Base-by-base conservation (phyloP, 2,113 vertebrate species). In the Callopanchax toddi region DNA sequence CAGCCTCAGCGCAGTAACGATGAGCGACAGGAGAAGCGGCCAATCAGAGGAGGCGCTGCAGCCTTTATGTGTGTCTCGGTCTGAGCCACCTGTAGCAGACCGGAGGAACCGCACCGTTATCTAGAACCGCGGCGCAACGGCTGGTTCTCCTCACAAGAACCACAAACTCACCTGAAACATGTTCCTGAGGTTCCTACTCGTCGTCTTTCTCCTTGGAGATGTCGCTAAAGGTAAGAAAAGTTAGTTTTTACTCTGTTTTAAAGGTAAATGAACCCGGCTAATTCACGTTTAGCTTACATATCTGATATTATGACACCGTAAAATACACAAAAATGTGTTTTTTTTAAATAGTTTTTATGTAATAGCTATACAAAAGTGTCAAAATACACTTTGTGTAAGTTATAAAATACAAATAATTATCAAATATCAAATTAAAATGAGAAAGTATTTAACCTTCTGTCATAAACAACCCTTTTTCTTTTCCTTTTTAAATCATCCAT, bases 11-110 rank as follows among this genome's bases (percentile, higher is more conserved):
- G 3, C 34, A 29, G 21, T 71, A 71, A 78, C 44, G 60, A 58
- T 73, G 70, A 84, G 0, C 63, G 87, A 81, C 87, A 69, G 76
- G 17, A 15, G 20, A 5, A 16, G 9, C 40, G 16, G 44, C 84
- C 86, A 86, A 81, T 84, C 72, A 67, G 69, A 62, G 58, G 43
- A 56, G 59, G 18, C 69, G 50, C 52, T 48, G 44, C 52, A 79
- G 76, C 66, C 59, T 60, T 82, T 83, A 37, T 34, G 58, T 25
- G 18, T 48, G 62, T 36, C 13, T 1, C 43, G 65, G 29, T 40
- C 32, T 32, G 48, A 78, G 8, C 67, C 83, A 88, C 86, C 88
- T 88, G 86, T 80, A 74, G 79, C 71, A 25, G 55, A 9, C 53
- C 11, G n/a, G 23, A 70, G 74, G 67, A 61, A 4, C 40, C 4